phyloP scores from a whole-genome alignment of 2,113 vertebrate species.

The Sprattus sprattus region DNA sequence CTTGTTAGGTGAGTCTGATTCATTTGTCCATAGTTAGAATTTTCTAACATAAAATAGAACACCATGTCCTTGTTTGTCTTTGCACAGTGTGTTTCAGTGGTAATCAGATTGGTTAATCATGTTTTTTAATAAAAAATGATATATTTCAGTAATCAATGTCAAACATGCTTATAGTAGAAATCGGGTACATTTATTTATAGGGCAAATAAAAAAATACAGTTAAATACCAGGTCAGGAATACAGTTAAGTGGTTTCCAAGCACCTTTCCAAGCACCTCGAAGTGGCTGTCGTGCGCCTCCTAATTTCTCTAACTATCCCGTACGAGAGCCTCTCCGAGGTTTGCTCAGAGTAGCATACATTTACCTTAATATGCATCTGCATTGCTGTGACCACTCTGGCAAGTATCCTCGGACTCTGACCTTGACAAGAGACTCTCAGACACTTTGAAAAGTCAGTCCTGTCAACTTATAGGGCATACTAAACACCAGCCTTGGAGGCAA shows the following conservation, averaged over 20 bases:
- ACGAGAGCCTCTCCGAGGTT: no score
- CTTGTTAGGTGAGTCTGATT: background rate
- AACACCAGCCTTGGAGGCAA: background rate
- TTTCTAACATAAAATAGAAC: background rate
- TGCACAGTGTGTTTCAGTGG: background rate
- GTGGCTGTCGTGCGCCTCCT: no score
- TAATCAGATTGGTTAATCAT: background rate
- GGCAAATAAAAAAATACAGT: background rate
- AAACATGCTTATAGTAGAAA: background rate
- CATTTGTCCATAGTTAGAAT: background rate
- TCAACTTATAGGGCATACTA: background rate
- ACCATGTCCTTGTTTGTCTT: background rate
- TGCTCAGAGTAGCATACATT: no score
- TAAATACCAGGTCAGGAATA: background rate
- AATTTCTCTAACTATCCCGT: no score
- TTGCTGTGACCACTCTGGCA: background rate
- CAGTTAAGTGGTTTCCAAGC: background rate
- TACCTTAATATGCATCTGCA: background rate
- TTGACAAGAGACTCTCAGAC: background rate
- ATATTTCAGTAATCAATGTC: background rate
- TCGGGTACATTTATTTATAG: background rate
- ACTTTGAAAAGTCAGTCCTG: background rate
- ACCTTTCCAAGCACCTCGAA: no score
- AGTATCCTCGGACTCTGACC: background rate
- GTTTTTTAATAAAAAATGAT: background rate